phyloP scores from a whole-genome alignment of 2,888 invertebrate genomes.

The Sphecodes monilicornis region DNA sequence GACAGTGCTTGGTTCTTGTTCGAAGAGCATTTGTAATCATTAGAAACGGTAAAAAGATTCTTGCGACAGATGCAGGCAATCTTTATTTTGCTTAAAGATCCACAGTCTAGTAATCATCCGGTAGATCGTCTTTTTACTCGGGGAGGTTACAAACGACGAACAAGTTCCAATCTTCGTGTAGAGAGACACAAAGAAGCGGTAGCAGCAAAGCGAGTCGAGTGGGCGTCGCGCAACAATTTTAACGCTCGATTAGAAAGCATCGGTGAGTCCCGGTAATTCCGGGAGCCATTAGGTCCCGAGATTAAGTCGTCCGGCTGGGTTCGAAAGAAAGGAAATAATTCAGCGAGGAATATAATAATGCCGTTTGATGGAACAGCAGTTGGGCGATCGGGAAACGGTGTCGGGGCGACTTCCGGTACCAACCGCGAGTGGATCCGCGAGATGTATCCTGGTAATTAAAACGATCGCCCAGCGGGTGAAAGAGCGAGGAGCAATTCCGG shows the following conservation, averaged over 20 bases:
- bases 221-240: neutral
- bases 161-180: no score
- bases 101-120: no score
- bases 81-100: no score
- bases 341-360: neutral
- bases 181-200: neutral
- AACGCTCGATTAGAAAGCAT: neutral
- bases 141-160: no score
- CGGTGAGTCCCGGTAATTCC: neutral
- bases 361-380: neutral
- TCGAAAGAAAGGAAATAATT: neutral
- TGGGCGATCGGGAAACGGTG: neutral
- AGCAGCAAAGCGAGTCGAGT: neutral
- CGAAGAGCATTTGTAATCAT: no score
- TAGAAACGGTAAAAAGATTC: no score
- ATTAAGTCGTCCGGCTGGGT: neutral
- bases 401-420: constrained; percentile 2
- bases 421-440: neutral
- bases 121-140: no score
- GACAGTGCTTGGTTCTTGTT: neutral
- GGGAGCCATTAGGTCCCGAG: neutral
- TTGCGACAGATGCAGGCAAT: neutral
- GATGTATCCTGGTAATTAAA: constrained; percentile 63
- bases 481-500: constrained; percentile 42
- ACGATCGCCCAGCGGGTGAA: constrained; percentile 49